Evolutionary conservation across 1,140 invertebrate species (phyloP), one percentile per base, ranked within the genome.

Genomic region (Elymnias hypermnestra): DNA sequence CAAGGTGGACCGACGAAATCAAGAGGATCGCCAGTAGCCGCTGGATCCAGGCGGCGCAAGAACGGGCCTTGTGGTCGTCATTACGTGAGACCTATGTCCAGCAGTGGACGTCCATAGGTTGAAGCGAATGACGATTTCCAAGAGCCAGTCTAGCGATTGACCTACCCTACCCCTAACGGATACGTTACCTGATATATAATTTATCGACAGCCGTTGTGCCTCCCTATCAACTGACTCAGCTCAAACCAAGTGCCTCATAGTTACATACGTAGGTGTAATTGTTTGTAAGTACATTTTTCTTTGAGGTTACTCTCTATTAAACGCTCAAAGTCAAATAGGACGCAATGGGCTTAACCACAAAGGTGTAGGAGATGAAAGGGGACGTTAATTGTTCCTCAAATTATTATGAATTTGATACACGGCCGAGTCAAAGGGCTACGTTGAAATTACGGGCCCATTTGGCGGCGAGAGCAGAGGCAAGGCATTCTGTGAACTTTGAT

Each of bases 261-360:
- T 75, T 79, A 77, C 73, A 76, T 82, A 82, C 72, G 62, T 82
- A 84, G 68, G 71, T 76, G 73, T 84, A 82, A 82, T 84, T 81
- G 77, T 79, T 78, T 71, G 72, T 64, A 74, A 82, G 81, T 82
- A 82, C 74, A 84, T 84, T 84, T 84, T 84, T 84, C 81, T 84
- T 84, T 84, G 81, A 84, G 73, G 81, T 84, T 78, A 84, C 75
- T 83, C 79, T 79, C 77, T 82, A 84, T 84, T 84, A 84, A 74
- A 69, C 61, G 66, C 75, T 79, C 69, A 65, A 76, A 82, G 72
- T 72, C 64, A 82, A 84, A 84, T 84, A 73, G 74, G 66, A 73
- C 65, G 77, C 70, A 79, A 74, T 79, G 72, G 63, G 57, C 53
- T 67, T 53, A 42, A 58, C 68, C 70, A 70, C 75, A 84, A 84